Evolutionary conservation across 1,140 invertebrate genomes (phyloP).

Genomic region (Cydia pomonella): DNA sequence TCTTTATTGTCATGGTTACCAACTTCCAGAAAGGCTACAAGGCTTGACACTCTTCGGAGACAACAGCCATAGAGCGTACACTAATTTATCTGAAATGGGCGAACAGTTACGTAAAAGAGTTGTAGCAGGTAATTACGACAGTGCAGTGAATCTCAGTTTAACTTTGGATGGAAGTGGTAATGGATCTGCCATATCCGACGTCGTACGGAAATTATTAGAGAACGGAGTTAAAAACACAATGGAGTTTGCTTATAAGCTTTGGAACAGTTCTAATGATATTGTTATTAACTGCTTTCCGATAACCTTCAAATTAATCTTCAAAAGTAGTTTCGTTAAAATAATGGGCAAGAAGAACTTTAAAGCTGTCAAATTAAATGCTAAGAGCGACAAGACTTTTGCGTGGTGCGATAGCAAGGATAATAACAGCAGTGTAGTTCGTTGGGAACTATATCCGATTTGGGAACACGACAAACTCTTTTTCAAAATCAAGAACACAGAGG

Average conservation of each 20-base stretch:
- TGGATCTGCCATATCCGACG: slow-evolving; percentile 31
- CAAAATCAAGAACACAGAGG: slow-evolving; percentile 40
- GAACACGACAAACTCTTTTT: slow-evolving; percentile 40
- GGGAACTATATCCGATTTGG: slow-evolving; percentile 43
- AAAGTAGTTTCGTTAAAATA: slow-evolving; percentile 40
- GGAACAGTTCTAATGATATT: slow-evolving; percentile 38
- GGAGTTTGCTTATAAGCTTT: slow-evolving; percentile 43
- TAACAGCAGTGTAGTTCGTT: slow-evolving; percentile 37
- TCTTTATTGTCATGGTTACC: slow-evolving; percentile 35
- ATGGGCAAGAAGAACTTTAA: slow-evolving; percentile 39
- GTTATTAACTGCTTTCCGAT: slow-evolving; percentile 42
- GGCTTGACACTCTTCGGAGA: slow-evolving; percentile 39
- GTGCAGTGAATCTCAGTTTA: slow-evolving; percentile 38
- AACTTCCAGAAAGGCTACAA: slow-evolving; percentile 34
- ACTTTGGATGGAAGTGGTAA: slow-evolving; percentile 34
- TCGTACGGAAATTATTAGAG: slow-evolving; percentile 38
- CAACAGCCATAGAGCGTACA: slow-evolving; percentile 36
- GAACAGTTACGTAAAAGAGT: slow-evolving; percentile 37
- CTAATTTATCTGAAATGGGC: slow-evolving; percentile 38
- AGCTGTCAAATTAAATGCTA: slow-evolving; percentile 41
- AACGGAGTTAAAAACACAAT: slow-evolving; percentile 36
- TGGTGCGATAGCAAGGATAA: slow-evolving; percentile 41
- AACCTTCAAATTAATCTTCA: slow-evolving; percentile 41
- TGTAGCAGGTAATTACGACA: slow-evolving; percentile 32
- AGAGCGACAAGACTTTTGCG: slow-evolving; percentile 30